A percentile compares a stretch with the other conserved stretches of the same genome.
Evolutionary conservation across 2,113 vertebrate species (phyloP).

Genomic region (human): GRCh38 chr1:12359001-12359500

Average conservation of each 20-base stretch:
- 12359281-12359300: neutral
- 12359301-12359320: neutral
- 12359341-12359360: neutral
- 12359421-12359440: neutral
- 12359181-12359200: neutral
- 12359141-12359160: neutral
- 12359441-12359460: neutral
- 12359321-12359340: neutral
- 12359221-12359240: neutral
- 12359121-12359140: neutral
- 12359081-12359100: neutral
- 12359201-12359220: neutral
- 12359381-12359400: neutral
- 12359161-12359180: neutral
- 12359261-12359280: neutral
- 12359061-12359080: neutral
- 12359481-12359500: neutral
- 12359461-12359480: neutral
- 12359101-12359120: neutral
- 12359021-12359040: neutral
- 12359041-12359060: constrained; percentile 41
- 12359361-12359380: neutral
- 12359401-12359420: rapidly evolving
- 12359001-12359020: constrained; percentile 53
- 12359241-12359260: neutral